Evolutionary conservation across 1,140 invertebrate genomes (phyloP), one percentile per base, ranked within the genome.

Genomic region (Euura lappo): DNA sequence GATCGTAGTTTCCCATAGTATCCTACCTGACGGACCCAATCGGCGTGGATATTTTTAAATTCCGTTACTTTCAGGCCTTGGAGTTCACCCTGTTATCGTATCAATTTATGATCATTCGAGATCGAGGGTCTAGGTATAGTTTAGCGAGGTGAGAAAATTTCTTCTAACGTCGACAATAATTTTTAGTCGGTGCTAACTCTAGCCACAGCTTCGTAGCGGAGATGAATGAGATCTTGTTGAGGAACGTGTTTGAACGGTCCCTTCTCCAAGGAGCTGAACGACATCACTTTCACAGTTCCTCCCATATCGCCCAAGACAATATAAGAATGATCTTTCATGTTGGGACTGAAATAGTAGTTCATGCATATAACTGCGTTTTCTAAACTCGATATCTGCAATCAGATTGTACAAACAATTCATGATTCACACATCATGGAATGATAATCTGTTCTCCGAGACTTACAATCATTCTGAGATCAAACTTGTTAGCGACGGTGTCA

Each of bases 401-500:
- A 84, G 84, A 45, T 13, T 43, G 69, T 0, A 69, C n/a, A 10
- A 64, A 4, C 28, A 28, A 28, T 28, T 28, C 28, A 28, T 28
- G 28, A 28, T 28, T 28, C 28, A 28, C 28, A 28, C 28, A 44
- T 44, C 68, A 67, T 10, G 70, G 44, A 43, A 44, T 46, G 70
- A 7, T 51, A 44, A 70, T 65, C 6, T 44, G 45, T 1, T 28
- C 28, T 28, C 28, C 28, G 28, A 28, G 8, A 43, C 43, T 66
- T 78, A 85, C 83, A 72, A 79, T 72, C 70, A 93, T 89, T 70
- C 92, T 88, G 8, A 93, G 81, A 44, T 90, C 90, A 80, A 94
- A 93, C 64, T 92, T 93, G 44, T 89, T 90, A 5, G 91, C 92
- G 1, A 90, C 91, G 10, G 90, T 92, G 77, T 94, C 93, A 79